phyloP scores from a whole-genome alignment of 2,797 vertebrate species.

The Esox masquinongy region DNA sequence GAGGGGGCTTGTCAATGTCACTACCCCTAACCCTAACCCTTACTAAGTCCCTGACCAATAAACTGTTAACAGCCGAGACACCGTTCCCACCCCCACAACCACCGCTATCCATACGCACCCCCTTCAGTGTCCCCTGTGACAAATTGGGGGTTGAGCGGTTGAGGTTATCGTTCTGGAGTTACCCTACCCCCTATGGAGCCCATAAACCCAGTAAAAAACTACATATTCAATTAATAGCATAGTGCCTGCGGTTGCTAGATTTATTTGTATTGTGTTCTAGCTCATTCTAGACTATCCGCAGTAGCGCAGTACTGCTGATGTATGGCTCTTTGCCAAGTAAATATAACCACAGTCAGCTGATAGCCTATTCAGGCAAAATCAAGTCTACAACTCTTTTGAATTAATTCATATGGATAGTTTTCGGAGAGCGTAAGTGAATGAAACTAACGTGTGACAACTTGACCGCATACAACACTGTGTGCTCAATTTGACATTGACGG shows the following conservation, averaged over 20 bases:
- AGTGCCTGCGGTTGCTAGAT: background rate
- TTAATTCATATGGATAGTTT: background rate
- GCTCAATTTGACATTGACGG: background rate
- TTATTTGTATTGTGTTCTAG: background rate
- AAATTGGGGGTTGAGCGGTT: conserved; percentile 10
- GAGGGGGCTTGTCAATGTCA: conserved; percentile 11
- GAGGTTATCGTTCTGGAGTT: background rate
- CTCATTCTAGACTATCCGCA: background rate
- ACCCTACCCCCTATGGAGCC: conserved; percentile 2
- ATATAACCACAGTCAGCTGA: background rate
- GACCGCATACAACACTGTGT: background rate
- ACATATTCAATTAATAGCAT: conserved; percentile 2
- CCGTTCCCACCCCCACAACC: background rate
- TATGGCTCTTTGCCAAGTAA: background rate
- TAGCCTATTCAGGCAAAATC: background rate
- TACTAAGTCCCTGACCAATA: conserved; percentile 9
- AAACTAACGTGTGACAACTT: background rate
- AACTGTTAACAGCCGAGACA: conserved; percentile 9
- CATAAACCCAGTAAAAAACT: background rate
- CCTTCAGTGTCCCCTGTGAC: conserved; percentile 15
- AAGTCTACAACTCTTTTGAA: background rate
- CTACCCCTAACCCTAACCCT: background rate
- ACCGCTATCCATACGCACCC: background rate
- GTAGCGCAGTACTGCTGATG: background rate
- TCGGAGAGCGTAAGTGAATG: background rate